Evolutionary conservation across 2,113 vertebrate species (phyloP), one percentile per base, ranked within the genome.

Genomic region (Hassar affinis): DNA sequence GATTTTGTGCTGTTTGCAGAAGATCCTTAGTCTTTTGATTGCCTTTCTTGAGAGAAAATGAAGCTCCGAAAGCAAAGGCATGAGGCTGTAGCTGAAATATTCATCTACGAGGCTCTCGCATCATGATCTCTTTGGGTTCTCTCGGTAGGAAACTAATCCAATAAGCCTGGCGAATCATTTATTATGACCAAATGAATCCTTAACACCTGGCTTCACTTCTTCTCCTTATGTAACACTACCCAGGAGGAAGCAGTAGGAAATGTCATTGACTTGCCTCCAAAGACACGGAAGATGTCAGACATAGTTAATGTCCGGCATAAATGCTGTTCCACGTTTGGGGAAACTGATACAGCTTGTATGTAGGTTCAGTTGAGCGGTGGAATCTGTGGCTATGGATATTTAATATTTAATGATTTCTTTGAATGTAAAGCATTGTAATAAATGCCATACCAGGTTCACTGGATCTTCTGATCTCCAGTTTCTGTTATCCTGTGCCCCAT

Each of bases 1-100:
- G 49, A 78, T 83, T 81, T 85, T 49, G 5, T 79, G 74, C 56
- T 77, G 78, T 68, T 77, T 78, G 49, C n/a, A 35, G 27, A 30
- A 49, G 61, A 85, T 79, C 78, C 61, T 83, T 85, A 80, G 42
- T 81, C 72, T 77, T 86, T 33, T 78, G 51, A 64, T 75, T 62
- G 57, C 61, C 22, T 77, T 77, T 49, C 33, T 57, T 64, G 77
- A 52, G 62, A 54, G 33, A 59, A 51, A 71, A 51, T n/a, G 52
- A 25, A 25, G 74, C 75, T 54, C 25, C 52, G 15, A 69, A 71
- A 51, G 51, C 38, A 71, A 59, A 52, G 30, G 27, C 69, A 35
- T 71, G 54, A 59, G 25, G 33, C 54, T 15, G 18, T 25, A 45
- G 68, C 64, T 64, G 56, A 84, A 79, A 79, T 79, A 74, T 79